Evolutionary conservation across 2,888 invertebrate genomes (phyloP), one percentile per base, ranked within the genome.

Genomic region (Hydrotaea cyrtoneurina): DNA sequence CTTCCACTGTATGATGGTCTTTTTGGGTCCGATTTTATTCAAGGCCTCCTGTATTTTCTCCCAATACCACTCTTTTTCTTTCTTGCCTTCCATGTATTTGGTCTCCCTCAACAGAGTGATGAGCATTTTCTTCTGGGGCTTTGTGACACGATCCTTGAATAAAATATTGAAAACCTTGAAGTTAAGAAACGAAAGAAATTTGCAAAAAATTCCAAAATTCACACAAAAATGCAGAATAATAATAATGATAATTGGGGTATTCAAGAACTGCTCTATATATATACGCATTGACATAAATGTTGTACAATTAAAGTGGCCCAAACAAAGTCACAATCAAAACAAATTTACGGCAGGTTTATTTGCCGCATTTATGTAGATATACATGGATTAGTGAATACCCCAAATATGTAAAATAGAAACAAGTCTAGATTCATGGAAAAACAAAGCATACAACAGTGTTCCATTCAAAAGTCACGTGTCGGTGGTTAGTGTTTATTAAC

Each of bases 11-110:
- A 91, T 92, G 8, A 92, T 91, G 7, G 91, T 91, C 83, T 92
- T 92, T 80, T 92, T 91, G 55, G 91, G 91, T 0, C 91, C 91
- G 75, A 92, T 92, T 71, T 91, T 91, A 77, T 92, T 92, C 0
- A 91, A 85, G 50, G 91, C 92, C 74, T 91, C 91, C 81, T 92
- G 91, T 55, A 91, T 92, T 81, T 92, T 92, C 82, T 91, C 92
- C 91, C 91, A 92, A 76, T 92, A 92, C 91, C 91, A 91, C 85
- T 92, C 91, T 86, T 92, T 92, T 82, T 92, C 91, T 86, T 91
- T 92, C 81, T 91, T 92, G 43, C 92, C 91, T 86, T 92, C 92
- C 91, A 92, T 91, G 80, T 90, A 91, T 73, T 91, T 91, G 15
- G 91, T 92, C 86, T 92, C 91, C n/a, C 92, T 90, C 87, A 92